Evolutionary conservation across 2,888 invertebrate genomes (phyloP), one percentile per base, ranked within the genome.

Genomic region (Tineola bisselliella): DNA sequence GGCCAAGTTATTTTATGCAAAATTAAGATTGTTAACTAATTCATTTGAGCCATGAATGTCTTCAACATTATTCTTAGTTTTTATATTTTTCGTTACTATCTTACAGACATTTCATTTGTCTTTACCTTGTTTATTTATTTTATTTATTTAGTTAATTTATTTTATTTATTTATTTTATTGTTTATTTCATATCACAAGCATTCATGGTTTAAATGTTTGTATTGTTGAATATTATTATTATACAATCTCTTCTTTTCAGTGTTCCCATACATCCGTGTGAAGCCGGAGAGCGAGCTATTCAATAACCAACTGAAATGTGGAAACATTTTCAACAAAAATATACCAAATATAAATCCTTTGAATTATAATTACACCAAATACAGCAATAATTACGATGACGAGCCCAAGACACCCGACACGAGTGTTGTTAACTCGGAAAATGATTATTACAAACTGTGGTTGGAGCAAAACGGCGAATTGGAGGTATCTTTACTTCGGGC

Each of bases 81-180:
- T 66, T 64, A 25, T 63, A 62, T 65, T 68, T 65, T 62, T 66
- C 2, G 38, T 61, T 71, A 70, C 70, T 80, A 83, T 82, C 86
- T 86, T 86, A 87, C 86, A 86, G 86, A 87, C 86, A 84, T 86
- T 75, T 77, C 66, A 74, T 77, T 74, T 72, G 66, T 67, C 67
- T 63, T 66, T 63, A 58, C 38, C 58, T 38, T 44, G 31, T 48
- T n/a, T n/a, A n/a, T n/a, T n/a, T n/a, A n/a, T n/a, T n/a, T n/a
- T n/a, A n/a, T n/a, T n/a, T n/a, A n/a, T n/a, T n/a, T n/a, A n/a
- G n/a, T n/a, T n/a, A n/a, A n/a, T n/a, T n/a, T n/a, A n/a, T n/a
- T n/a, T n/a, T n/a, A n/a, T n/a, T n/a, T n/a, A n/a, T n/a, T n/a
- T n/a, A n/a, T n/a, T n/a, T n/a, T n/a, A n/a, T n/a, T n/a, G n/a